Evolutionary conservation across 2,888 invertebrate species (phyloP).

Genomic region (Gryllus longicercus): DNA sequence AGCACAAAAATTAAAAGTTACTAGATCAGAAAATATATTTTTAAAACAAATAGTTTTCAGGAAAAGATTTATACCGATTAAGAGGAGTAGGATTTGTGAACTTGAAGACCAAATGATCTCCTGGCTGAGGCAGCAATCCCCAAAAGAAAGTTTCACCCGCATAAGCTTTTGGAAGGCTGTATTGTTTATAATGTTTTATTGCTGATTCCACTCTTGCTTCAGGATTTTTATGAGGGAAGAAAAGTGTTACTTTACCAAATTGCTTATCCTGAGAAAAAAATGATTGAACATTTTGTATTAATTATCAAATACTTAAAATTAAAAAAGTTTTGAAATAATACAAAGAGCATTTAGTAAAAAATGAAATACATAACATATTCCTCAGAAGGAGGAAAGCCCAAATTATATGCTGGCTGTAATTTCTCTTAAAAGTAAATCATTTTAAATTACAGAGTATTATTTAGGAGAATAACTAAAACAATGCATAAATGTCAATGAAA

Average conservation of each 20-base stretch:
- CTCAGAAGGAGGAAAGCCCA: too few relatives aligned
- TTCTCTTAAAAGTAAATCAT: too few relatives aligned
- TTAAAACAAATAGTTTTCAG: not conserved
- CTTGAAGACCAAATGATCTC: slow-evolving; percentile 75
- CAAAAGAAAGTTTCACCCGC: slow-evolving; percentile 85
- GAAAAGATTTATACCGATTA: slow-evolving; percentile 57
- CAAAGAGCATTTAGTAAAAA: not conserved
- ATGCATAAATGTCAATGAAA: too few relatives aligned
- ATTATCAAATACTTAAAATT: not conserved
- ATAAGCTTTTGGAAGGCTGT: slow-evolving; percentile 77
- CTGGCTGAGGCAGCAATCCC: slow-evolving; percentile 80
- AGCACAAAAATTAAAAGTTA: slow-evolving; percentile 39
- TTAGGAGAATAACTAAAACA: too few relatives aligned
- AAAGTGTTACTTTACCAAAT: slow-evolving; percentile 78
- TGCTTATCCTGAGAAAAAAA: slow-evolving; percentile 68
- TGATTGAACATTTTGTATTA: not conserved
- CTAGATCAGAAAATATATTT: not conserved
- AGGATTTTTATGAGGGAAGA: slow-evolving; percentile 76
- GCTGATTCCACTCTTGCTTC: slow-evolving; percentile 65
- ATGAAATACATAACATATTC: too few relatives aligned
- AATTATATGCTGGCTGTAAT: too few relatives aligned
- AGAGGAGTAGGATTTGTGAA: slow-evolving; percentile 69
- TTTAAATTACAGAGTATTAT: too few relatives aligned
- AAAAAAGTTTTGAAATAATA: not conserved
- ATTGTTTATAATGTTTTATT: slow-evolving; percentile 76